A percentile compares a stretch with the other conserved stretches of the same genome.
These are phyloP conservation scores for Agrochola lychnidis DNA, from an alignment of 2,888 invertebrate species.

Conservation along the genomic window DNA sequence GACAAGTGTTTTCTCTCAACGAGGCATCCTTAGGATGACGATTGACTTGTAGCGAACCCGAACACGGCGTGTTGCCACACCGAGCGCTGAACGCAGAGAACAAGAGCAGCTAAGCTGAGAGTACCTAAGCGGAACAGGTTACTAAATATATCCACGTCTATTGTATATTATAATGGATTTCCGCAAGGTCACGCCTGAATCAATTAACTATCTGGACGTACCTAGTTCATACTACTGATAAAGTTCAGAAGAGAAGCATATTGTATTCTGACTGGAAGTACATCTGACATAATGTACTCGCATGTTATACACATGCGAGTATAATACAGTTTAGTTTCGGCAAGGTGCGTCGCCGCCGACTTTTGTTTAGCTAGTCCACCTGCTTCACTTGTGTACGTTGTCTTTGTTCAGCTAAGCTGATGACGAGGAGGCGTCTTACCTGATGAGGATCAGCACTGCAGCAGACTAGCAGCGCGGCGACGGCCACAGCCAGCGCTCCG, in stretches of 20 bases:
- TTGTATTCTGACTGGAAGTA: neutral
- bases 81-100: too few species aligned
- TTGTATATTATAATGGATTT: too few species aligned
- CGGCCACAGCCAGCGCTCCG: conserved; percentile 79
- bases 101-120: too few species aligned
- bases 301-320: too few species aligned
- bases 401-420: neutral
- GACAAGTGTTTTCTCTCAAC: too few species aligned
- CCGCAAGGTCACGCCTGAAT: too few species aligned
- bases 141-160: too few species aligned
- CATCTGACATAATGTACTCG: too few species aligned
- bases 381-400: neutral
- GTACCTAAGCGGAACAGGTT: too few species aligned
- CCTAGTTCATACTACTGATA: neutral
- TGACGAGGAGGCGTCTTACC: conserved; percentile 70
- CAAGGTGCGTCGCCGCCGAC: neutral
- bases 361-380: neutral
- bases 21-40: too few species aligned
- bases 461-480: conserved; percentile 81
- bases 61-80: too few species aligned
- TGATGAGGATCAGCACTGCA: conserved; percentile 84
- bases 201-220: neutral
- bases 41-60: too few species aligned
- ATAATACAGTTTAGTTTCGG: neutral
- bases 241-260: neutral